Evolutionary conservation across 2,113 vertebrate species (phyloP).

Genomic region (Psophia crepitans): DNA sequence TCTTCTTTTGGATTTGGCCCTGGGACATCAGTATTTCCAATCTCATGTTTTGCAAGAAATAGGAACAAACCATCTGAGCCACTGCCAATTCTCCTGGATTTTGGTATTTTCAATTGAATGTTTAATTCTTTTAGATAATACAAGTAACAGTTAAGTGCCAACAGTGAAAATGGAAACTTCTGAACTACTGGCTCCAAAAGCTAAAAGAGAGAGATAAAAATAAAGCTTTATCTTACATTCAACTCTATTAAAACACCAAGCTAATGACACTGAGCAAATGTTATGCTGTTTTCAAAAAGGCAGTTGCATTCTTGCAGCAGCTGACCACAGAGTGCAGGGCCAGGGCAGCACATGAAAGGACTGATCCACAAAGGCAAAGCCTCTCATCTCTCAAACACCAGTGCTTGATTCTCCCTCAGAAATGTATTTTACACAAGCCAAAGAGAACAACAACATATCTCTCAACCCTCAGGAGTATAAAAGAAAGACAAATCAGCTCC

Average conservation of each 20-base stretch:
- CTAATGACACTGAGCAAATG: neutral
- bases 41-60: neutral
- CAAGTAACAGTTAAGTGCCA: neutral
- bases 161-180: neutral
- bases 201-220: neutral
- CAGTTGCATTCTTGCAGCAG: neutral
- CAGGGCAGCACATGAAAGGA: neutral
- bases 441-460: neutral
- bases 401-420: neutral
- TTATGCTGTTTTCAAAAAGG: neutral
- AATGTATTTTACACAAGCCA: neutral
- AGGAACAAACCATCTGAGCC: neutral
- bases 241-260: neutral
- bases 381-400: neutral
- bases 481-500: neutral
- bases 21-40: neutral
- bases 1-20: neutral
- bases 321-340: neutral
- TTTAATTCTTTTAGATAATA: neutral
- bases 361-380: neutral
- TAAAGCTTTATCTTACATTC: neutral
- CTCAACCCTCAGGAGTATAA: neutral
- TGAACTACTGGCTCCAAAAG: neutral
- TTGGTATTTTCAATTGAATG: neutral
- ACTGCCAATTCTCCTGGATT: neutral